Evolutionary conservation across 2,113 vertebrate genomes (phyloP).

Genomic region (Muscicapa adusta): DNA sequence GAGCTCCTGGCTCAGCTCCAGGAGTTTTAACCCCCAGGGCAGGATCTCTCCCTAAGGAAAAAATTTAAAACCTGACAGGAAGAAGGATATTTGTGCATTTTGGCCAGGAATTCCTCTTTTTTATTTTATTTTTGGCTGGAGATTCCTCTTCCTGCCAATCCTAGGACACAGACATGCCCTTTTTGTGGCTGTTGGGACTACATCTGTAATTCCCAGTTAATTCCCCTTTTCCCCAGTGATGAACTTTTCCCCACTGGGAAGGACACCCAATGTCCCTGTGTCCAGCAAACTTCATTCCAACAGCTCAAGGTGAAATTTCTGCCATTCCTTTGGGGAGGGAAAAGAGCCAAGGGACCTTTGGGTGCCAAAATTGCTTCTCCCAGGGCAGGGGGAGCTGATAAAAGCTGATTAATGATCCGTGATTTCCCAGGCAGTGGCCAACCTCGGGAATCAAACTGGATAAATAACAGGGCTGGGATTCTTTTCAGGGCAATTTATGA

Average conservation of each 20-base stretch:
- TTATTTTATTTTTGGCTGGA: background rate
- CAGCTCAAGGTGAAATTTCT: slow-evolving; percentile 2
- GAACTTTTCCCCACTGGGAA: background rate
- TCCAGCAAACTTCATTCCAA: background rate
- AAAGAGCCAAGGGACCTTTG: background rate
- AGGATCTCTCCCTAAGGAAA: background rate
- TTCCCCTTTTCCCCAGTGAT: background rate
- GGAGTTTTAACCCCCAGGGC: background rate
- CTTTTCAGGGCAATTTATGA: background rate
- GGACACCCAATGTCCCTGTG: background rate
- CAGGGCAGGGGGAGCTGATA: too few species aligned
- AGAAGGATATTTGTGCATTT: background rate
- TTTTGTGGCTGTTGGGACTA: background rate
- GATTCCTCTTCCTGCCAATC: fast-evolving
- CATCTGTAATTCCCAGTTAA: fast-evolving
- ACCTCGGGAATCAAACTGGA: background rate
- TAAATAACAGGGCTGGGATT: background rate
- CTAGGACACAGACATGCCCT: background rate
- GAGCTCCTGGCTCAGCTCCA: background rate
- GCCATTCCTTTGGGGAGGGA: background rate
- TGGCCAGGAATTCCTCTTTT: background rate
- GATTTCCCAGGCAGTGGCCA: background rate
- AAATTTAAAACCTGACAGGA: background rate
- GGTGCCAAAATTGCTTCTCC: background rate
- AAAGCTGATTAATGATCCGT: background rate